phyloP scores from a whole-genome alignment of 2,888 invertebrate species.

The Macrosoma leucophasiata region DNA sequence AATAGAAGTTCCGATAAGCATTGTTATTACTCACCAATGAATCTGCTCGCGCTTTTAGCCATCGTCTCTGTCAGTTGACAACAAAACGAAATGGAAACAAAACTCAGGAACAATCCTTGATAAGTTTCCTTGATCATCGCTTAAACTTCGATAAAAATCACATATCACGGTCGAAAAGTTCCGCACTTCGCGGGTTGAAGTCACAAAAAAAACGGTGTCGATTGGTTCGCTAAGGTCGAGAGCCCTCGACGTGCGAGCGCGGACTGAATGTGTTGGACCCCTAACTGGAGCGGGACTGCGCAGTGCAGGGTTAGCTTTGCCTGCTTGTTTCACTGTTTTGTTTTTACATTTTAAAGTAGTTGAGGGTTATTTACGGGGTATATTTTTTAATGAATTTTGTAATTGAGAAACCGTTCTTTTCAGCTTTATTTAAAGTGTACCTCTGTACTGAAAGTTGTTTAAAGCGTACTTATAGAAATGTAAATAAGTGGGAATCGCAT shows the following conservation, averaged over 20 bases:
- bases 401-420: too few species aligned
- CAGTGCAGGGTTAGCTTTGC: constrained; percentile 43
- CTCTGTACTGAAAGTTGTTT: too few species aligned
- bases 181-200: constrained; percentile 10
- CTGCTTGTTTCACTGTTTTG: constrained; percentile 42
- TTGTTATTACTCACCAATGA: constrained; percentile 61
- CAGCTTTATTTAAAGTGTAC: too few species aligned
- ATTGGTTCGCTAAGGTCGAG: constrained; percentile 50
- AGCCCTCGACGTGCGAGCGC: constrained; percentile 48
- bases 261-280: constrained; percentile 44
- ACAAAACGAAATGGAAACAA: constrained; percentile 67
- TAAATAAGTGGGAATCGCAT: too few species aligned
- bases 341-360: too few species aligned
- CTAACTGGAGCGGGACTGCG: constrained; percentile 47
- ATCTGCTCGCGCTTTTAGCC: constrained; percentile 67
- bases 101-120: constrained; percentile 66
- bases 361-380: too few species aligned
- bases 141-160: constrained; percentile 23
- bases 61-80: constrained; percentile 68
- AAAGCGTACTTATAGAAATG: too few species aligned
- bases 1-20: too few species aligned
- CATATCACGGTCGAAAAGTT: constrained; percentile 21
- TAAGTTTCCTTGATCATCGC: constrained; percentile 66
- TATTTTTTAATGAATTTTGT: too few species aligned
- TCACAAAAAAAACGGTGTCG: constrained; percentile 36